These are phyloP conservation scores for Columba livia DNA, from an alignment of 2,113 vertebrate genomes.

Conservation along the genomic window DNA sequence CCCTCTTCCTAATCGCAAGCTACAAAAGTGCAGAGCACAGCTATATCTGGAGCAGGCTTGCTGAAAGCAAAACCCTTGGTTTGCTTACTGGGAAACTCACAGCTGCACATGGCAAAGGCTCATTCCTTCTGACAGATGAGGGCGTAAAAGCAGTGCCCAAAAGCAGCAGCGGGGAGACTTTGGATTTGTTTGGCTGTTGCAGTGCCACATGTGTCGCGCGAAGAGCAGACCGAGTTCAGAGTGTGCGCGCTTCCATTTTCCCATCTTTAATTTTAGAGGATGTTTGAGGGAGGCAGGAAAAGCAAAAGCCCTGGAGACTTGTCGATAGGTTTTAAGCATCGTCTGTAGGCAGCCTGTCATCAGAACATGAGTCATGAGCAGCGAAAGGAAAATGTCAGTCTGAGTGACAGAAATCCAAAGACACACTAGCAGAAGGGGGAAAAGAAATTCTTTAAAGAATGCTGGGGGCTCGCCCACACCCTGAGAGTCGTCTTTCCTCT, in stretches of 20 bases:
- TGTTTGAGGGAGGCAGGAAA: constrained; percentile 65
- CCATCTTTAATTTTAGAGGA: constrained; percentile 67
- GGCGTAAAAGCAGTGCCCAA: neutral
- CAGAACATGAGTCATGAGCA: constrained; percentile 61
- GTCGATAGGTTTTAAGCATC: constrained; percentile 67
- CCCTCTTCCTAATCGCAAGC: neutral
- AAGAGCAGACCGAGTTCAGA: constrained; percentile 39
- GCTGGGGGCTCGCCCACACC: constrained; percentile 56
- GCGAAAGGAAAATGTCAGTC: constrained; percentile 60
- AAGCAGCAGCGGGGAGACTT: constrained; percentile 18
- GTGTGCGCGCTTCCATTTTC: constrained; percentile 28
- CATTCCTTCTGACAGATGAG: neutral
- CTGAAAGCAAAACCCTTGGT: neutral
- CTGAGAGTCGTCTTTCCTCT: constrained; percentile 17
- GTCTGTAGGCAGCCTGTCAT: constrained; percentile 61
- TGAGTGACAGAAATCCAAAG: constrained; percentile 59
- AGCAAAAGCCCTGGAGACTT: constrained; percentile 70
- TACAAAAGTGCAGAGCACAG: neutral
- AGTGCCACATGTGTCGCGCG: neutral
- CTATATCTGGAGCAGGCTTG: neutral
- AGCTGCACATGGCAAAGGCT: neutral
- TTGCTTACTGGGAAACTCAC: neutral
- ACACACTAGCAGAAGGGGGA: constrained; percentile 33
- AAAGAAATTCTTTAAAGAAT: constrained; percentile 19
- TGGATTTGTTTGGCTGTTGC: constrained; percentile 33